Conservation (phyloP, 2,113 vertebrate species). For the Setophaga kirtlandii region DNA sequence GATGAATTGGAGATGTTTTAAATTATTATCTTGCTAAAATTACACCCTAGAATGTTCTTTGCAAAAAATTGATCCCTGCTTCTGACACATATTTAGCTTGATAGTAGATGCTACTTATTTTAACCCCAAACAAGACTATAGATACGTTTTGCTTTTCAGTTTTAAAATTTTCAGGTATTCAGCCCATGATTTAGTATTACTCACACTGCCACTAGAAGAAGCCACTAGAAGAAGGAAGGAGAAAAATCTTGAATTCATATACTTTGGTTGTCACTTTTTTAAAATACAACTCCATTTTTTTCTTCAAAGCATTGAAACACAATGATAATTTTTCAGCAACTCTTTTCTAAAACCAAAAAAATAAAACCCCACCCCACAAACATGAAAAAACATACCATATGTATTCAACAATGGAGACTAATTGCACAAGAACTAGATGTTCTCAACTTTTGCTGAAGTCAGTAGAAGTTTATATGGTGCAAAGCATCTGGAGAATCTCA, state of each 20-base stretch:
- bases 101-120: background rate
- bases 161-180: background rate
- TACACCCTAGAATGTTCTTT: background rate
- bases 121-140: background rate
- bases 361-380: background rate
- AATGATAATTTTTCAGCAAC: constrained; percentile 27
- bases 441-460: constrained; percentile 12
- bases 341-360: background rate
- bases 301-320: background rate
- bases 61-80: background rate
- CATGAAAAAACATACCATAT: background rate
- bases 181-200: background rate
- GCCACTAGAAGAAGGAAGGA: background rate
- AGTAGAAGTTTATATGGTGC: background rate
- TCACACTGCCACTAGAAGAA: background rate
- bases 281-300: background rate
- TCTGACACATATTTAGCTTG: background rate
- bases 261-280: background rate
- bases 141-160: background rate
- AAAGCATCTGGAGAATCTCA: constrained; percentile 9
- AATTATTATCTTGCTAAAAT: constrained; percentile 26
- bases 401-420: constrained; percentile 32
- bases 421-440: constrained; percentile 16
- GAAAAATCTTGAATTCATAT: background rate
- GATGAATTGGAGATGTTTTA: constrained; percentile 18